These are phyloP conservation scores for Pterostichus niger DNA, from an alignment of 2,888 invertebrate genomes.

Conservation along the genomic window DNA sequence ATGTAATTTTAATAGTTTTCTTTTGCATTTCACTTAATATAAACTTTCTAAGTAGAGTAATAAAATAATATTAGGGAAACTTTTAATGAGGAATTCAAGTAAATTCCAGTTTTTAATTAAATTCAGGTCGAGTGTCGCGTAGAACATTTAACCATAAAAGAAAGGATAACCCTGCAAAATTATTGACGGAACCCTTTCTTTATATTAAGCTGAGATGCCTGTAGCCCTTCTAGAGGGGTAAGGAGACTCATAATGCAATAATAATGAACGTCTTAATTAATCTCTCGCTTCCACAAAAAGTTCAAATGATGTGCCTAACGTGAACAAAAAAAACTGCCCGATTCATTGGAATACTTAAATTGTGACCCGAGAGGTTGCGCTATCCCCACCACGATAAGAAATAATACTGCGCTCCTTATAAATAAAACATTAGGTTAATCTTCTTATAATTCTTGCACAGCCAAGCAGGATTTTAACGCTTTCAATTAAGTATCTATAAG, in stretches of 20 bases:
- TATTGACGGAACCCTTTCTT: slow-evolving; percentile 46
- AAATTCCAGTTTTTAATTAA: slow-evolving; percentile 42
- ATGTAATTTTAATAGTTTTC: no score
- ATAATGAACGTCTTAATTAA: slow-evolving; percentile 50
- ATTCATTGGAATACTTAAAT: slow-evolving; percentile 11
- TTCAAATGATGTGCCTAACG: slow-evolving; percentile 34
- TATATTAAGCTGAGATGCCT: slow-evolving; percentile 3
- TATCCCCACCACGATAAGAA: not conserved
- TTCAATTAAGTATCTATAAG: no score
- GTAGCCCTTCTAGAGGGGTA: not conserved
- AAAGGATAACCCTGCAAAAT: slow-evolving; percentile 29
- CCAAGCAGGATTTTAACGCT: no score
- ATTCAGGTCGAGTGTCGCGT: slow-evolving; percentile 9
- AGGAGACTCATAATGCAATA: slow-evolving; percentile 36
- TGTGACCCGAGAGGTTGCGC: not conserved
- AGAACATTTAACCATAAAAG: slow-evolving; percentile 26
- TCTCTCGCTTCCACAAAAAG: slow-evolving; percentile 22
- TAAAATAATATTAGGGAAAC: slow-evolving; percentile 31
- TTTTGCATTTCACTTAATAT: not conserved
- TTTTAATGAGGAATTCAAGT: slow-evolving; percentile 29
- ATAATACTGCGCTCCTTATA: not conserved
- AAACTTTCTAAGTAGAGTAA: not conserved
- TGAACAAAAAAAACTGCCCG: slow-evolving; percentile 18
- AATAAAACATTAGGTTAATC: not conserved
- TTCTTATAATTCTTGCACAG: no score